A percentile compares a stretch with the other conserved stretches of the same genome.
Conservation (phyloP, 2,797 vertebrate genomes). For the Babyrousa celebensis region DNA sequence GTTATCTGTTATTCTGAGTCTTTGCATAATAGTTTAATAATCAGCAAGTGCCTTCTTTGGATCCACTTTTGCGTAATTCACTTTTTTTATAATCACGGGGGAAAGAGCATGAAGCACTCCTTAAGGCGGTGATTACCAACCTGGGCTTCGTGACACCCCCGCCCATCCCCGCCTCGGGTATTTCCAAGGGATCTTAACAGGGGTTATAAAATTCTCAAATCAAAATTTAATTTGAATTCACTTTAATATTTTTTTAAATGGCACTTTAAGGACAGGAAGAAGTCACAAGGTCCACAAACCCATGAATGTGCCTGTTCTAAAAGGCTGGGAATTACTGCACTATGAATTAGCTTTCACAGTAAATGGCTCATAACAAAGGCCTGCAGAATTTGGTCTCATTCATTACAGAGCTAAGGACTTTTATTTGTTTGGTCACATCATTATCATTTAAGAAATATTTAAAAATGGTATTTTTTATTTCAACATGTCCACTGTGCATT, state of each 20-base stretch:
- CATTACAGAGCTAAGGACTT: constrained; percentile 48
- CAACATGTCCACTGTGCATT: constrained; percentile 88
- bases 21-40: not conserved
- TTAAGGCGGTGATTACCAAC: constrained; percentile 30
- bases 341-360: not conserved
- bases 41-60: not conserved
- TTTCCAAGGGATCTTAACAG: constrained; percentile 10
- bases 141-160: constrained; percentile 27
- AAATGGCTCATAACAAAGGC: constrained; percentile 31
- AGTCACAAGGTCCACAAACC: constrained; percentile 68
- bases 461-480: constrained; percentile 86
- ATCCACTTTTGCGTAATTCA: not conserved
- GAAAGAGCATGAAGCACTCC: not conserved
- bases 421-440: constrained; percentile 71
- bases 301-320: constrained; percentile 39
- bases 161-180: no score
- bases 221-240: constrained; percentile 72
- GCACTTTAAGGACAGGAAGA: constrained; percentile 67
- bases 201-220: constrained; percentile 71
- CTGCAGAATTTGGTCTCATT: constrained; percentile 50
- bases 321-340: constrained; percentile 61
- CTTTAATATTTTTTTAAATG: constrained; percentile 75
- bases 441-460: constrained; percentile 79
- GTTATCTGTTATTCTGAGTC: not conserved
- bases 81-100: not conserved